A percentile compares a stretch with the other conserved stretches of the same genome.
Evolutionary conservation across 1,140 invertebrate genomes (phyloP).

Genomic region (Papilio machaon): DNA sequence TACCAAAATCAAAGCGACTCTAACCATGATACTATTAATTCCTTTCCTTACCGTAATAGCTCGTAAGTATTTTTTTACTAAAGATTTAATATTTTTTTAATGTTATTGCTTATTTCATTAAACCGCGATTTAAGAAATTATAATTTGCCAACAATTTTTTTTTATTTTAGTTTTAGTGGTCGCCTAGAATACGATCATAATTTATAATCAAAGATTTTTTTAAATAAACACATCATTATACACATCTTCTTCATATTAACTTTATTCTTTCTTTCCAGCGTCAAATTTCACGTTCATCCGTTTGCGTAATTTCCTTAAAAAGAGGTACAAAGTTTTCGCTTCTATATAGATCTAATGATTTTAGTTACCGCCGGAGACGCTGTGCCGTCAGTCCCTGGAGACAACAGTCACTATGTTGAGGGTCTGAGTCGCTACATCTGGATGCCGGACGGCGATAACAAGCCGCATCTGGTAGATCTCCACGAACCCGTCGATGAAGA

Average conservation of each 20-base stretch:
- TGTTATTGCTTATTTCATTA: too few species aligned
- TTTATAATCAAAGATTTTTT: too few species aligned
- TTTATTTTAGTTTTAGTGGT: too few species aligned
- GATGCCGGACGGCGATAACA: slow-evolving; percentile 49
- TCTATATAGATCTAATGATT: neutral
- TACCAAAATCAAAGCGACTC: neutral
- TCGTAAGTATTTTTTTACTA: slow-evolving; percentile 20
- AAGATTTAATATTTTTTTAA: neutral
- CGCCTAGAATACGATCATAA: too few species aligned
- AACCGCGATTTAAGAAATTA: too few species aligned
- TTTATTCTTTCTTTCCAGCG: too few species aligned
- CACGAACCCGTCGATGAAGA: slow-evolving; percentile 41
- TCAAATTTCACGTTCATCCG: too few species aligned
- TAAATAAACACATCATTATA: too few species aligned
- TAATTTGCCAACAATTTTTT: too few species aligned
- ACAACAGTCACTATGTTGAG: slow-evolving; percentile 53
- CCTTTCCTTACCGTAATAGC: neutral
- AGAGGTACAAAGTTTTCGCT: neutral
- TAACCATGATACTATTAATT: slow-evolving; percentile 19
- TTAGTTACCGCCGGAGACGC: slow-evolving; percentile 20
- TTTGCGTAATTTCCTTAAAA: neutral
- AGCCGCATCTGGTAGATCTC: slow-evolving; percentile 48
- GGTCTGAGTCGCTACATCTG: slow-evolving; percentile 51
- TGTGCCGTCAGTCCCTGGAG: slow-evolving; percentile 43
- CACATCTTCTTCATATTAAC: too few species aligned